Percentiles rank a stretch among this genome's conserved stretches.
Evolutionary conservation across 2,797 vertebrate genomes (phyloP).

Genomic region (Myotis planiceps): DNA sequence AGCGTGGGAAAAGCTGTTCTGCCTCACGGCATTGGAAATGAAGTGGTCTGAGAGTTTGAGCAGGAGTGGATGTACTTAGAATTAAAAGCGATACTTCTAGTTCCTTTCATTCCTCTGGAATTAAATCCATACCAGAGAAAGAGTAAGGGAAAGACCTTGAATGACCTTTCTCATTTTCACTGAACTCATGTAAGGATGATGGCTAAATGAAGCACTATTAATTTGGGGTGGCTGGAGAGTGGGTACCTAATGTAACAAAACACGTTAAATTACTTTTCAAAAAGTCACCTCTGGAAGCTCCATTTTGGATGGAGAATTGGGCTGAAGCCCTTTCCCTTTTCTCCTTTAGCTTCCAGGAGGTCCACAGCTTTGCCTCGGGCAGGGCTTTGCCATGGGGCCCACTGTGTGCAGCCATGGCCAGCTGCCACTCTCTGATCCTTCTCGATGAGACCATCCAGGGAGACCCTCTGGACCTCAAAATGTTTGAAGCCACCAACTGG

Average conservation of each 20-base stretch:
- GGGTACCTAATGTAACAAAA: neutral
- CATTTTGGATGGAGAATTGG: neutral
- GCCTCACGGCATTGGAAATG: neutral
- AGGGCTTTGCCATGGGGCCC: constrained; percentile 77
- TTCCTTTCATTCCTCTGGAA: neutral
- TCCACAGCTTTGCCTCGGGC: constrained; percentile 67
- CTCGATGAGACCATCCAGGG: constrained; percentile 83
- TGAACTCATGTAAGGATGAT: neutral
- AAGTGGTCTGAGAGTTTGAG: neutral
- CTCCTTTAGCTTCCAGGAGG: constrained; percentile 81
- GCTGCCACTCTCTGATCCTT: constrained; percentile 84
- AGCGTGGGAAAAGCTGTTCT: neutral
- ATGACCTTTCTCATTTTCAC: neutral
- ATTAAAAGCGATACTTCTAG: neutral
- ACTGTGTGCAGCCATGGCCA: constrained; percentile 75
- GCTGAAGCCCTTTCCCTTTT: neutral
- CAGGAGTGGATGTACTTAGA: neutral
- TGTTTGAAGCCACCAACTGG: constrained; percentile 86
- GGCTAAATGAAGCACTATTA: neutral
- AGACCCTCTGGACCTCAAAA: constrained; percentile 86
- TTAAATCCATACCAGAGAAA: neutral
- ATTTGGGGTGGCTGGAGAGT: neutral
- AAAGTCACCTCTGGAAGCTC: neutral
- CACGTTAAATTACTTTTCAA: neutral
- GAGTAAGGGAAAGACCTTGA: neutral